Base-by-base conservation (phyloP, 1,140 invertebrate genomes). In the Drosophila athabasca region DNA sequence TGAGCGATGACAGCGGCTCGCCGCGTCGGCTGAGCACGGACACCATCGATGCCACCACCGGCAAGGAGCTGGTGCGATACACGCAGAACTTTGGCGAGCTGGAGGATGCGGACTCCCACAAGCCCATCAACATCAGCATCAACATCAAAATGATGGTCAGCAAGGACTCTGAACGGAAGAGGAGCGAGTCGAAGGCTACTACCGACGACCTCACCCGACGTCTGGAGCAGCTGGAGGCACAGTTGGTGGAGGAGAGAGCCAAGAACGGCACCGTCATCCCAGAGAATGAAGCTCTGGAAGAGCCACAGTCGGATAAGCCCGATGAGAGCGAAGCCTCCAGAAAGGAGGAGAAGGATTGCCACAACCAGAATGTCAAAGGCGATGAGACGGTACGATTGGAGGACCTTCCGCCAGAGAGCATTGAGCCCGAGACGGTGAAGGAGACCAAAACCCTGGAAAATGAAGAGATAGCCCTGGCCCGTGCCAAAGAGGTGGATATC, bases 71-170 rank as follows among this genome's bases (percentile, higher is more conserved):
- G 6, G 90, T 91, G 4, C 62, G 90, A 2, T 91, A 91, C 24
- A 79, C 79, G 0, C 80, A 89, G 7, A 87, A 87, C 57, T 54
- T 84, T 52, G 73, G 75, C 6, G 90, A 91, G 45, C 31, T 91
- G 17, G 85, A 84, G 49, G 90, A 91, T 11, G 46, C 65, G 5
- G 90, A 84, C 24, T 55, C 44, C 19, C 45, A 71, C 15, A 91
- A 91, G 29, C 90, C 90, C 35, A 90, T 91, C 7, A 91, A 91
- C 50, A 91, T 91, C 2, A 91, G 90, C 64, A 91, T 91, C 19
- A 91, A 91, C 54, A 91, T 91, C 8, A 90, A 91, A 66, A 91
- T 91, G 90, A 35, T 81, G 31, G 51, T 91, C 13, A 91, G 90
- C 53, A 90, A 91, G 45, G 90, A 91, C 4, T 54, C 26, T 7